A percentile compares a stretch with the other conserved stretches of the same genome.
These are phyloP conservation scores for Cyphomyrus discorhynchus DNA, from an alignment of 2,113 vertebrate genomes.

Conservation along the genomic window DNA sequence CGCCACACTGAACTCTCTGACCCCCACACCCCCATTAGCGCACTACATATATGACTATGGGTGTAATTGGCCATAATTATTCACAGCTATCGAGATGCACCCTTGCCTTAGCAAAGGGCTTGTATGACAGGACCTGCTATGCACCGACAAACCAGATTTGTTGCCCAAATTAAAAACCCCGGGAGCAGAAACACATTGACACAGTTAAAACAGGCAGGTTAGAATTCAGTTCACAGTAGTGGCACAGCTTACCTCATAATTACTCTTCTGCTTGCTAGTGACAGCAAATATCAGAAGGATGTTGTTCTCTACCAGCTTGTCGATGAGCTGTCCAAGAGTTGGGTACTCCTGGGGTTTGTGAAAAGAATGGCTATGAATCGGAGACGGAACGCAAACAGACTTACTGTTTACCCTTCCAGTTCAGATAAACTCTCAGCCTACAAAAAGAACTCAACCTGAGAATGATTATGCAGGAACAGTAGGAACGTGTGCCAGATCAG, in stretches of 20 bases:
- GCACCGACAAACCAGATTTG: not conserved
- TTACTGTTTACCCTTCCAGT: not conserved
- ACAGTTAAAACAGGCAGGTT: not conserved
- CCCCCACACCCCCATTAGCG: not conserved
- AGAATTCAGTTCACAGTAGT: not conserved
- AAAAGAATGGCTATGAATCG: not conserved
- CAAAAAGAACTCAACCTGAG: not conserved
- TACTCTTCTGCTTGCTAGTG: conserved; percentile 68
- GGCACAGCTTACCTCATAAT: conserved; percentile 74
- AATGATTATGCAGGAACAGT: not conserved
- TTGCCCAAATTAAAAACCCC: not conserved
- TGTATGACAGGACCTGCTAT: not conserved
- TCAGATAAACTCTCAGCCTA: not conserved
- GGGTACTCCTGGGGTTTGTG: conserved; percentile 80
- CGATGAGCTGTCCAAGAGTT: conserved; percentile 86
- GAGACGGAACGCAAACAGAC: not conserved
- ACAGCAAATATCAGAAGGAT: conserved; percentile 93
- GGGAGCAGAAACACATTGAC: not conserved
- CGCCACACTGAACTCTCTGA: not conserved
- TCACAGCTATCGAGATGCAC: not conserved
- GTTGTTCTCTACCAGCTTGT: conserved; percentile 92
- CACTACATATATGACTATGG: not conserved
- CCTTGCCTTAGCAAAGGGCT: not conserved
- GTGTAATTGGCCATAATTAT: conserved; percentile 4
- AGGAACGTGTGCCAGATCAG: not conserved